A percentile compares a stretch with the other conserved stretches of the same genome.
Evolutionary conservation across 2,888 invertebrate species (phyloP).

Genomic region (Eupeodes luniger): DNA sequence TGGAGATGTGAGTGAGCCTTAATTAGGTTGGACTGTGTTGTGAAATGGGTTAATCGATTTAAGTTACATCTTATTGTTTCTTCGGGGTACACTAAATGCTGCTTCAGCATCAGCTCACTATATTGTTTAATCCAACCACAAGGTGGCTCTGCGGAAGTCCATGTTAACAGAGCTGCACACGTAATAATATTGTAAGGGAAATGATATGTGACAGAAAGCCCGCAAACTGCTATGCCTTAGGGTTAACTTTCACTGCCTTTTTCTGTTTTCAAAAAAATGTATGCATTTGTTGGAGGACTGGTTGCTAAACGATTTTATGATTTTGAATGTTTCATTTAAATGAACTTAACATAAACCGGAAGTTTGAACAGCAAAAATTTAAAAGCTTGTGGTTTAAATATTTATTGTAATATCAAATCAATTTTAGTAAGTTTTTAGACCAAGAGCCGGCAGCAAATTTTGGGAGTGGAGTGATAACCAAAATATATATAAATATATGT

Average conservation of each 20-base stretch:
- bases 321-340: too few species aligned
- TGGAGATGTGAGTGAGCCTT: constrained; percentile 1
- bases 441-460: too few species aligned
- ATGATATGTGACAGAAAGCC: constrained; percentile 25
- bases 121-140: constrained; percentile 21
- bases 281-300: too few species aligned
- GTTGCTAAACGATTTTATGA: too few species aligned
- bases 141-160: constrained; percentile 41
- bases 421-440: too few species aligned
- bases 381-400: too few species aligned
- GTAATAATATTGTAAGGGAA: constrained; percentile 12
- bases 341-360: too few species aligned
- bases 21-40: constrained; percentile 1
- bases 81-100: constrained; percentile 3
- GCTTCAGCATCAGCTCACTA: not conserved
- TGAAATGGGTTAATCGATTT: constrained; percentile 51
- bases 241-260: not conserved
- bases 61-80: constrained; percentile 6
- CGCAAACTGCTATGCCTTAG: not conserved
- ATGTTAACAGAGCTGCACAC: constrained; percentile 37
- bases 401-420: too few species aligned
- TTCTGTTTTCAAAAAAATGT: too few species aligned
- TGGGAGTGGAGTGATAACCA: too few species aligned
- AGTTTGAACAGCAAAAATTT: too few species aligned
- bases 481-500: too few species aligned